Conservation (phyloP, 30 jellyfish, hydroid and myxozoan species). For the Turritopsis dohrnii region DNA sequence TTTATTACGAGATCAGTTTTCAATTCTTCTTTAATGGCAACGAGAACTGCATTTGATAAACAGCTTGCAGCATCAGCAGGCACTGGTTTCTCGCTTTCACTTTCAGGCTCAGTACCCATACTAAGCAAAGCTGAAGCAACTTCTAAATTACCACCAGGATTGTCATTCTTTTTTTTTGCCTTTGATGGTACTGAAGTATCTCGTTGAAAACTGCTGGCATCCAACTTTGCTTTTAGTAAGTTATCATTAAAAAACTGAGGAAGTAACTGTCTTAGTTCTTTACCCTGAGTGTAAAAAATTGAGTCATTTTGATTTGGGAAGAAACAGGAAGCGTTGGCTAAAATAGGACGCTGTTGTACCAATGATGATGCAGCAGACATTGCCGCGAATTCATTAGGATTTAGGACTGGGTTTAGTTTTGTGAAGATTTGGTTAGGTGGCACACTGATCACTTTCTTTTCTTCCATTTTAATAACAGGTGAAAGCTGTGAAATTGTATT, state of each 20-base stretch:
- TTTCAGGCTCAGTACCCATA: constrained; percentile 62
- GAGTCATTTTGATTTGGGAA: constrained; percentile 1
- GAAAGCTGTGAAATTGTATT: constrained; percentile 20
- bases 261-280: neutral
- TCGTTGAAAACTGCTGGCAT: neutral
- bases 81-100: constrained; percentile 39
- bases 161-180: constrained; percentile 1
- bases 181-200: neutral
- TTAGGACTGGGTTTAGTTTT: constrained; percentile 10
- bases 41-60: constrained; percentile 41
- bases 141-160: constrained; percentile 39
- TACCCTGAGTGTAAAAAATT: neutral
- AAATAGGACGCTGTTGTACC: neutral
- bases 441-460: constrained; percentile 25
- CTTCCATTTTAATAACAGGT: constrained; percentile 22
- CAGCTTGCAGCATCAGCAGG: constrained; percentile 45
- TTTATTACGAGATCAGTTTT: constrained; percentile 18
- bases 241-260: neutral
- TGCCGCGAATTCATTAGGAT: constrained; percentile 1
- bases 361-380: neutral
- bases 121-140: constrained; percentile 93
- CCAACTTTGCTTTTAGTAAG: neutral
- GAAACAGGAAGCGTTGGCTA: constrained; percentile 9
- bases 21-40: constrained; percentile 44
- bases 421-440: constrained; percentile 32